Percentiles rank a stretch among this genome's conserved stretches.
Conservation (phyloP, 1,140 invertebrate species). For the Megathymus violae region DNA sequence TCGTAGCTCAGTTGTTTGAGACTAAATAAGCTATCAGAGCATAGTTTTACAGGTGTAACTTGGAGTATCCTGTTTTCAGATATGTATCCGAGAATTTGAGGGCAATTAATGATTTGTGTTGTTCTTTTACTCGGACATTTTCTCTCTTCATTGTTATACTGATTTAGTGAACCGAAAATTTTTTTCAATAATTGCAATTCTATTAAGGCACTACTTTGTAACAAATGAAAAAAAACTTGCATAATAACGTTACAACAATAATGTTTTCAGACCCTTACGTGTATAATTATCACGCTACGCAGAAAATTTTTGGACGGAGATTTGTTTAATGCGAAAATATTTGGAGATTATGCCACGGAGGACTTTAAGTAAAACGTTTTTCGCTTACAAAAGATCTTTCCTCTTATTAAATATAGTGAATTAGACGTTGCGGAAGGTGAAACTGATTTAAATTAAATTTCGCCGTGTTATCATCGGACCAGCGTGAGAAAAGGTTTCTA, state of each 20-base stretch:
- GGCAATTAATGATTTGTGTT: too few relatives aligned
- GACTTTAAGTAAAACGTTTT: conserved; percentile 15
- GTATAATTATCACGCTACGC: conserved; percentile 3
- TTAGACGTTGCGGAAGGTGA: conserved; percentile 17
- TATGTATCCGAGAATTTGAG: too few relatives aligned
- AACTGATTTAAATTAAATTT: conserved; percentile 29
- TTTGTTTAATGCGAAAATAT: conserved; percentile 28
- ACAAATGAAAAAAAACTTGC: too few relatives aligned
- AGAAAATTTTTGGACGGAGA: conserved; percentile 2
- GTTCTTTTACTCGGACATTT: too few relatives aligned
- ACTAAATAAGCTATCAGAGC: too few relatives aligned
- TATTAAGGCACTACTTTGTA: too few relatives aligned
- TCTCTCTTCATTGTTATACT: too few relatives aligned
- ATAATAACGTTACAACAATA: background rate
- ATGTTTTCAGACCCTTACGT: background rate
- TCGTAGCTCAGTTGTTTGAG: too few relatives aligned
- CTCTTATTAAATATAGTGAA: conserved; percentile 27
- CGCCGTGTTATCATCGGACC: conserved; percentile 7
- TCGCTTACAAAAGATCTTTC: conserved; percentile 22
- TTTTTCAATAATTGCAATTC: too few relatives aligned
- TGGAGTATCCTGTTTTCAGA: too few relatives aligned
- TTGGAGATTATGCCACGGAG: conserved; percentile 19
- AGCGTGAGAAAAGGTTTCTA: background rate
- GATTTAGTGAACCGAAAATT: too few relatives aligned
- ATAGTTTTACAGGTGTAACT: too few relatives aligned